Evolutionary conservation across 2,888 invertebrate species (phyloP).

Genomic region (Ditula angustiorana): DNA sequence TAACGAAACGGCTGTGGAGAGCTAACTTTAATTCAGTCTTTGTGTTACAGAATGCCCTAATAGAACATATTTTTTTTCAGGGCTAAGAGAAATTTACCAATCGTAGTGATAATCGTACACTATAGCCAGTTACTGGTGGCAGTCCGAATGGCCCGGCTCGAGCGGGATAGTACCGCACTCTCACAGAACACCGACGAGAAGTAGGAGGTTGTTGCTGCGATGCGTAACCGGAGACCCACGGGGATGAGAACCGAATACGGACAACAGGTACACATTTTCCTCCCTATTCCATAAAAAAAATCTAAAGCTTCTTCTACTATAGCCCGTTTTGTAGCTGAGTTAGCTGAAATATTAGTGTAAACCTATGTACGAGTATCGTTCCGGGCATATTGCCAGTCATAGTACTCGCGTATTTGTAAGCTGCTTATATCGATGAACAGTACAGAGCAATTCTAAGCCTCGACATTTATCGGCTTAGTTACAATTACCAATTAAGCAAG

Average conservation of each 20-base stretch:
- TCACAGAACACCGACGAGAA: too few relatives aligned
- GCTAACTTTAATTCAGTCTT: slow-evolving; percentile 5
- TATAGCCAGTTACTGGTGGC: too few relatives aligned
- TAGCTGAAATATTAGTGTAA: neutral
- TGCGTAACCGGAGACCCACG: too few relatives aligned
- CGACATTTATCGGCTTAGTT: slow-evolving; percentile 20
- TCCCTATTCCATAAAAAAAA: too few relatives aligned
- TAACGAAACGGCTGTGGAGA: slow-evolving; percentile 7
- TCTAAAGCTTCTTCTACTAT: neutral
- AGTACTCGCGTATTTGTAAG: neutral
- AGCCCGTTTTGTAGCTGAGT: neutral
- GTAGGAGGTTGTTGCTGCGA: too few relatives aligned
- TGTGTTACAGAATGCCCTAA: neutral
- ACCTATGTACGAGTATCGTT: neutral
- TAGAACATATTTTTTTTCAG: neutral
- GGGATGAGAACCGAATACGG: too few relatives aligned
- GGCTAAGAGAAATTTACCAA: neutral
- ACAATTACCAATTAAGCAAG: slow-evolving; percentile 22
- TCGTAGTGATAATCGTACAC: too few relatives aligned
- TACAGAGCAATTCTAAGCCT: neutral
- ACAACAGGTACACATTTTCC: too few relatives aligned
- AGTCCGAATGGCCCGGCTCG: too few relatives aligned
- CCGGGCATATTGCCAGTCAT: neutral
- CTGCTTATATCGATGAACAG: neutral
- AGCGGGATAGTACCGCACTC: too few relatives aligned